Base-by-base conservation (phyloP, 2,113 vertebrate genomes). In the Cyprinus carpio region DNA sequence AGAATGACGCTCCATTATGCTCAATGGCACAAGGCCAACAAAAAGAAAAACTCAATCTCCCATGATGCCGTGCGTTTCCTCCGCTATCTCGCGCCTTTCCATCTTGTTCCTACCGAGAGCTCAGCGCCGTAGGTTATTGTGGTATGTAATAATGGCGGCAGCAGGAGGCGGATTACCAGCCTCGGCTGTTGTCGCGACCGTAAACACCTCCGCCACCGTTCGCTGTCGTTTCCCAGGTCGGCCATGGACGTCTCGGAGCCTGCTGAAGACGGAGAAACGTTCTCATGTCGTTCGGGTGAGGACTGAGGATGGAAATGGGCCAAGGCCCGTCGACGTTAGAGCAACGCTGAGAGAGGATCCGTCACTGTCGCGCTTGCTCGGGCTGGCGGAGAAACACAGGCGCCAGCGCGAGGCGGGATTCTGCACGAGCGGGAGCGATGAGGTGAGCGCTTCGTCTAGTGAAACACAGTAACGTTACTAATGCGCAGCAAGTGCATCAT, bases 91-190 rank as follows among this genome's bases (percentile, higher is more conserved):
- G 94, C 96, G 95, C 95, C 94, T 92, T 94, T 94, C 93, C 93
- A 93, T 94, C 93, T 94, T 94, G 90, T 91, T 86, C 87, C 84
- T 81, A 64, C 88, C 90, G 81, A 81, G 86, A 79, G 89, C 88
- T 90, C 88, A 90, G 90, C 83, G 69, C 88, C 86, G 75, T 87
- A 92, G 92, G 93, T 95, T 94, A 93, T 95, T 93, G 90, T 90
- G 75, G 92, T 91, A 86, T 90, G 92, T 94, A 94, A 96, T 96
- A 96, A 97, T 97, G 96, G 96, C 96, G 96, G 96, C 96, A 93
- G 95, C 93, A 90, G 95, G 95, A 93, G 94, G 92, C 82, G 95
- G 93, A 93, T 92, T 94, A 91, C 84, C 95, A 91, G 92, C 95
- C 93, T 93, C 94, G 92, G 93, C 93, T 84, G 92, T 89, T 87